Percentiles rank a stretch among this genome's conserved stretches.
Evolutionary conservation across 2,888 invertebrate species (phyloP).

Genomic region (Orthosia cruda): DNA sequence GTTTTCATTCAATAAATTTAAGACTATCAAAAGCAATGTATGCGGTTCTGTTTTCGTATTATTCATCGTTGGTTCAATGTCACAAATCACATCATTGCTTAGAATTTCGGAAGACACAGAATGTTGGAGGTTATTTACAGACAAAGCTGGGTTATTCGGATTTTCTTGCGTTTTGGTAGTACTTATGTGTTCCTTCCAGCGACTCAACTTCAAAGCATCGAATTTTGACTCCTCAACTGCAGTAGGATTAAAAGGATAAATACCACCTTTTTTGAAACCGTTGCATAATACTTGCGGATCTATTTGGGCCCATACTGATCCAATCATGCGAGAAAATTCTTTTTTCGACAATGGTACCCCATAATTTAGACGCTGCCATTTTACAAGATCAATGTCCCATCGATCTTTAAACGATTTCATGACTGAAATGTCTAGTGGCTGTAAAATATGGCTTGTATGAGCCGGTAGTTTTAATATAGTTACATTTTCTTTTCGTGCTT

Average conservation of each 20-base stretch:
- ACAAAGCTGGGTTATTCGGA: too few relatives aligned
- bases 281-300: constrained; percentile 5
- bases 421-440: constrained; percentile 50
- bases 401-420: constrained; percentile 45
- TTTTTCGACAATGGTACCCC: constrained; percentile 1
- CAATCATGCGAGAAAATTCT: constrained; percentile 4
- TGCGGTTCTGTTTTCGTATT: too few relatives aligned
- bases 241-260: constrained; percentile 3
- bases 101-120: too few relatives aligned
- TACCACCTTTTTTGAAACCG: constrained; percentile 1
- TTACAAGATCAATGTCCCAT: constrained; percentile 28
- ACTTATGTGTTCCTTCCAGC: too few relatives aligned
- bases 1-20: too few relatives aligned
- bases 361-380: constrained; percentile 15
- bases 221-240: constrained; percentile 6
- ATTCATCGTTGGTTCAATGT: too few relatives aligned
- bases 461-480: constrained; percentile 51
- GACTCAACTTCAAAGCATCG: neutral
- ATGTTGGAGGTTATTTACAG: too few relatives aligned
- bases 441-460: constrained; percentile 45
- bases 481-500: constrained; percentile 16
- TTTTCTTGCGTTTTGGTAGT: too few relatives aligned
- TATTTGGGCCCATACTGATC: constrained; percentile 3
- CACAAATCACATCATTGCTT: too few relatives aligned
- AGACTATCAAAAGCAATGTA: too few relatives aligned